Conservation (phyloP, 2,888 invertebrate genomes). For the Celastrina argiolus region DNA sequence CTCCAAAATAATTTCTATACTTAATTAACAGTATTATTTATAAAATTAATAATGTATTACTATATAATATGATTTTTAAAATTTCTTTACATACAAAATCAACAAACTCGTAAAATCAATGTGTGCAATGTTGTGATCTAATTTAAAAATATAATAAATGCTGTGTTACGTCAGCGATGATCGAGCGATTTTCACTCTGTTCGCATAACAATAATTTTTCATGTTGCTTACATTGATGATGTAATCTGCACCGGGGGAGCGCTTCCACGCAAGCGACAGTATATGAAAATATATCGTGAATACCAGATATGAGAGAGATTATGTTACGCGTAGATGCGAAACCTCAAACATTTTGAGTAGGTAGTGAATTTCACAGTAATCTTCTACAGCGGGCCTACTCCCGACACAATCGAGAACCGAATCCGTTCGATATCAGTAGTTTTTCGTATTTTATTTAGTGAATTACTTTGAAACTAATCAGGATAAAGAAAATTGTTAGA, state of each 20-base stretch:
- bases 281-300: slow-evolving; percentile 41
- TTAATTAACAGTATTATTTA: too few species aligned
- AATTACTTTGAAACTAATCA: too few species aligned
- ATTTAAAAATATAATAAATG: background rate
- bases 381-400: too few species aligned
- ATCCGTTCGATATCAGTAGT: too few species aligned
- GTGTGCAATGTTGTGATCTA: background rate
- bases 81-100: too few species aligned
- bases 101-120: background rate
- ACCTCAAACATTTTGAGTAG: background rate
- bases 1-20: too few species aligned
- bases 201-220: slow-evolving; percentile 60
- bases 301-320: background rate
- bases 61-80: too few species aligned
- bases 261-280: slow-evolving; percentile 53
- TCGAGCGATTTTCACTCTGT: slow-evolving; percentile 37
- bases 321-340: background rate
- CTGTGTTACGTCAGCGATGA: background rate
- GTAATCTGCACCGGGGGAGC: slow-evolving; percentile 49
- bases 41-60: too few species aligned
- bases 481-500: too few species aligned
- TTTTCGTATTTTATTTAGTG: too few species aligned
- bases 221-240: slow-evolving; percentile 66
- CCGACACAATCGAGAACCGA: too few species aligned
- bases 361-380: too few species aligned